Base-by-base conservation (phyloP, 2,888 invertebrate species). In the Gonocerus acuteangulatus region DNA sequence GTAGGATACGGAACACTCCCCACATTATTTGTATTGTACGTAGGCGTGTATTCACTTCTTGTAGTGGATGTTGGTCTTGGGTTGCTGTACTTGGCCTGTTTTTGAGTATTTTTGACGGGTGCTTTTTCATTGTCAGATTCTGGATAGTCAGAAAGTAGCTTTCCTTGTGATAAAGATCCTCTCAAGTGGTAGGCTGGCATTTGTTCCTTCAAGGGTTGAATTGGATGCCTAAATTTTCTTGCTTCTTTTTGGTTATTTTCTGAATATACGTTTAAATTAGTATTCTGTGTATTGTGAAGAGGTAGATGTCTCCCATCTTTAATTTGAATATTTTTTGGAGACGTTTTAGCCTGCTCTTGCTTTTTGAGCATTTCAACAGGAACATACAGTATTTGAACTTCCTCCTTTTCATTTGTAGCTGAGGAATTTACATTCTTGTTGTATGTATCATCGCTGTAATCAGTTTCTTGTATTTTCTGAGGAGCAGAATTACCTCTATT, bases 381-480 rank as follows among this genome's bases (percentile, higher is more conserved):
- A 0, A 91, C 89, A 70, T 90, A 91, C 0, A 91, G 76, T 36
- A 90, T 73, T 71, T 90, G 89, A 0, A 89, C 84, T 74, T 85
- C 83, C 73, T 86, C 84, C 68, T 77, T 75, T 71, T 80, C 78
- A 65, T 65, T 62, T 9, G 48, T 44, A 1, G 27, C 56, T 1
- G 21, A 49, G 15, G 48, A 56, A n/a, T 54, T 48, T 1, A 49
- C 32, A 58, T 61, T 51, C 15, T 62, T 58, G 21, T 58, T 52
- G 39, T 62, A 27, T 19, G 57, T 39, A 61, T 63, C 61, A 21
- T 57, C 16, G 16, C 60, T 44, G 44, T 64, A 61, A 23, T 64
- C 18, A 22, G 64, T 39, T 16, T 39, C 45, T 36, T 0, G 72
- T 68, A 57, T 70, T 71, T 4, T 72, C 71, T 1, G 71, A 71